Evolutionary conservation across 1,140 invertebrate species (phyloP).

Genomic region (Drosophila yakuba): DNA sequence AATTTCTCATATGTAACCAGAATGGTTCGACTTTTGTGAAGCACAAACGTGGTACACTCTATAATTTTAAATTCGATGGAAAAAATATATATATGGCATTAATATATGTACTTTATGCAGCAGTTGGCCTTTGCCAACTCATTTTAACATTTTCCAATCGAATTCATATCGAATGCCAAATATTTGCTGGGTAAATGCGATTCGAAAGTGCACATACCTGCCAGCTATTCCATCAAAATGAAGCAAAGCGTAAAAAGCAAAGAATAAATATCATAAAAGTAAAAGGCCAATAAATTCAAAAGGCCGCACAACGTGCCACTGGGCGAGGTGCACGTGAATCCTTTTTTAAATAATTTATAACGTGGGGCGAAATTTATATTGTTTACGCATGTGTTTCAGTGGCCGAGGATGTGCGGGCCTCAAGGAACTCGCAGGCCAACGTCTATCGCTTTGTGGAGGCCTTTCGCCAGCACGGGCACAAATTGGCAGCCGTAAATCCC

Average conservation of each 20-base stretch:
- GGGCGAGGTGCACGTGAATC: constrained; percentile 38
- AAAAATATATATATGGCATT: neutral
- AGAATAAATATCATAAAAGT: constrained; percentile 74
- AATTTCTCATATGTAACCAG: constrained; percentile 51
- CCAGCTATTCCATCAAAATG: constrained; percentile 28
- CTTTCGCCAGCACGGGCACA: constrained; percentile 86
- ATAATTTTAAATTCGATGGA: neutral
- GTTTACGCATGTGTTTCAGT: constrained; percentile 80
- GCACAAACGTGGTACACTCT: constrained; percentile 13
- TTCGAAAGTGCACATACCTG: constrained; percentile 27
- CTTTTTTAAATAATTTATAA: constrained; percentile 82
- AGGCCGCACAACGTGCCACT: constrained; percentile 38
- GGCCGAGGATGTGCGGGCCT: constrained; percentile 63
- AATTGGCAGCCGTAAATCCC: constrained; percentile 86
- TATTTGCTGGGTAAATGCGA: constrained; percentile 12
- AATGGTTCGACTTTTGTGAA: neutral
- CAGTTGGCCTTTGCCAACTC: neutral
- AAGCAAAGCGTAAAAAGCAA: constrained; percentile 41
- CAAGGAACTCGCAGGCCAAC: constrained; percentile 76
- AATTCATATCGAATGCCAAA: constrained; percentile 4
- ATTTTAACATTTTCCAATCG: neutral
- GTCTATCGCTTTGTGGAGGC: constrained; percentile 85
- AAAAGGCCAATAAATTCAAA: constrained; percentile 81
- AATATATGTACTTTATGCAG: no score
- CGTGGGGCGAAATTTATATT: constrained; percentile 74